Percentiles rank a stretch among this genome's conserved stretches.
Evolutionary conservation across 2,113 vertebrate genomes (phyloP).

Genomic region (Ictidomys tridecemlineatus): DNA sequence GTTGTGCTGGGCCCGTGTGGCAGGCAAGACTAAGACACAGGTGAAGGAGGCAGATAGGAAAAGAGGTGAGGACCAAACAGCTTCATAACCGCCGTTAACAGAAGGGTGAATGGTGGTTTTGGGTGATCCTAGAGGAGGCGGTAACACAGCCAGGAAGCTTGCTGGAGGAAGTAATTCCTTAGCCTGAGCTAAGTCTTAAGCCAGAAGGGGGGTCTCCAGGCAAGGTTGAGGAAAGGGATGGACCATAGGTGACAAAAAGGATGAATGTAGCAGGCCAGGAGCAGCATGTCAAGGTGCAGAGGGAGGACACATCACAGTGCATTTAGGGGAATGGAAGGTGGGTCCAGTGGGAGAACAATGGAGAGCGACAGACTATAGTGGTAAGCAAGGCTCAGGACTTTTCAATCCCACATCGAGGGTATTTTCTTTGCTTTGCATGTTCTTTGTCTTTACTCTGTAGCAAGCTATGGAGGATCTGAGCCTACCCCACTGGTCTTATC

Average conservation of each 20-base stretch:
- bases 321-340: background rate
- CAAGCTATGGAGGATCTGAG: background rate
- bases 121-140: background rate
- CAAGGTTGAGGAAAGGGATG: background rate
- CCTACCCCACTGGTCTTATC: background rate
- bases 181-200: background rate
- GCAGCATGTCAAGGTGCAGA: background rate
- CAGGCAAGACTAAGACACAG: background rate
- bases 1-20: background rate
- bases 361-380: background rate
- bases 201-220: background rate
- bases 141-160: background rate
- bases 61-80: background rate
- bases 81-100: background rate
- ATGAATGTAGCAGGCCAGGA: background rate
- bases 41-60: background rate
- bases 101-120: background rate
- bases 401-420: background rate
- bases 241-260: background rate
- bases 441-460: constrained; percentile 18
- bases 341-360: background rate
- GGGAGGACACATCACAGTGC: background rate
- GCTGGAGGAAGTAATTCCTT: background rate
- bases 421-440: background rate
- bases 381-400: background rate